A percentile compares a stretch with the other conserved stretches of the same genome.
Evolutionary conservation across 1,140 invertebrate genomes (phyloP).

Genomic region (Gonioctena quinquepunctata): DNA sequence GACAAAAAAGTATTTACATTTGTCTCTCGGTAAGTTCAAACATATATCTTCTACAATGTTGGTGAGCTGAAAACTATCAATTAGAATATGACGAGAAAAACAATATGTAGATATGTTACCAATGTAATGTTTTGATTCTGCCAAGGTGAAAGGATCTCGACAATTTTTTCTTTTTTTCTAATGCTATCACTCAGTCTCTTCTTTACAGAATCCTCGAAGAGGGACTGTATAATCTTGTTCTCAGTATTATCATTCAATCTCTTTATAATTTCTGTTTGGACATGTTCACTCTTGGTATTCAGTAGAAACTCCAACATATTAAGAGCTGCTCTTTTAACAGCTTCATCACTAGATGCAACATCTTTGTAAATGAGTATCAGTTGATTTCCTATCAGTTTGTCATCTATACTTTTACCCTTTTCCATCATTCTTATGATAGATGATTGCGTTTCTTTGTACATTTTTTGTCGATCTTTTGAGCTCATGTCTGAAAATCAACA

Average conservation of each 20-base stretch:
- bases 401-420: background rate
- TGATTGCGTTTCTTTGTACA: background rate
- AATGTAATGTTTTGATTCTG: background rate
- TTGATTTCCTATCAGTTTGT: background rate
- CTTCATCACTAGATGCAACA: conserved; percentile 1
- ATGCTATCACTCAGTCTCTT: background rate
- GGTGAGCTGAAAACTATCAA: conserved; percentile 3
- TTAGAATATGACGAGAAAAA: background rate
- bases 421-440: conserved; percentile 6
- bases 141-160: background rate
- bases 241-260: conserved; percentile 3
- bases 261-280: conserved; percentile 9
- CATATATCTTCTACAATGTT: conserved; percentile 13
- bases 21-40: background rate
- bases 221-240: background rate
- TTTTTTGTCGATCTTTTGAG: background rate
- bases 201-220: background rate
- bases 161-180: background rate
- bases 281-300: conserved; percentile 11
- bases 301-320: conserved; percentile 12
- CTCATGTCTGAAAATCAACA: background rate
- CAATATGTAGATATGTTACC: background rate
- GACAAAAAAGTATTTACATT: conserved; percentile 14
- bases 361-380: conserved; percentile 10
- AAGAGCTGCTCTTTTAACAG: conserved; percentile 5